These are phyloP conservation scores for Xestia rhomboidea DNA, from an alignment of 2,888 invertebrate species.

Conservation along the genomic window DNA sequence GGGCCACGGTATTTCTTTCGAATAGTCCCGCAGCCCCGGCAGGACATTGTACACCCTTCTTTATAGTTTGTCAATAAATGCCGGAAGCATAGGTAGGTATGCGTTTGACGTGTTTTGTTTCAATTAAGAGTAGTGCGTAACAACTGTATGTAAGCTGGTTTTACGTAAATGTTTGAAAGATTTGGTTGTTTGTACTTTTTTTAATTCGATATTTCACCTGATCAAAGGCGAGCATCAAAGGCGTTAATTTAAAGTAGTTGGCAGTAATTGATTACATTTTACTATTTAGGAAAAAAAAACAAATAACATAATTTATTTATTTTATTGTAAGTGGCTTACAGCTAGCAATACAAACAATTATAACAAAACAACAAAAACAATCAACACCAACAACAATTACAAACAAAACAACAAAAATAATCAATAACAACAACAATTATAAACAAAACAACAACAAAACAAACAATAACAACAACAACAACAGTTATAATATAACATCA, in stretches of 20 bases:
- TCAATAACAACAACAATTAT: no score
- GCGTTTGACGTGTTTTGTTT: constrained; percentile 21
- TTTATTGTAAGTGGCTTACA: no score
- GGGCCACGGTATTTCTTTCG: no score
- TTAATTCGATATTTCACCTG: neutral
- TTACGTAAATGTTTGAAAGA: constrained; percentile 6
- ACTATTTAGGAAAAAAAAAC: neutral
- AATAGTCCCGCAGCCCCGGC: no score
- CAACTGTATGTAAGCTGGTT: neutral
- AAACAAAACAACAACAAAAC: no score
- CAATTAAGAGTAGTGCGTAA: constrained; percentile 18
- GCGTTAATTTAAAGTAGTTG: neutral
- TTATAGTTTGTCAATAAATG: constrained; percentile 25
- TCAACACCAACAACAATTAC: no score
- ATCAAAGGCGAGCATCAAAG: neutral
- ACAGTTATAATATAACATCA: no score
- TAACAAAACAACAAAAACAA: no score
- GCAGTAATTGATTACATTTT: neutral
- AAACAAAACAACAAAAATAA: no score
- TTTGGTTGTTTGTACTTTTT: neutral
- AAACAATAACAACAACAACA: no score
- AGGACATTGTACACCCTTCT: neutral
- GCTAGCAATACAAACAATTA: no score
- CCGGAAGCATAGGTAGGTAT: constrained; percentile 6
- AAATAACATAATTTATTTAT: no score